phyloP scores from a whole-genome alignment of 2,797 vertebrate genomes.

The Pseudocheirus occidentalis region DNA sequence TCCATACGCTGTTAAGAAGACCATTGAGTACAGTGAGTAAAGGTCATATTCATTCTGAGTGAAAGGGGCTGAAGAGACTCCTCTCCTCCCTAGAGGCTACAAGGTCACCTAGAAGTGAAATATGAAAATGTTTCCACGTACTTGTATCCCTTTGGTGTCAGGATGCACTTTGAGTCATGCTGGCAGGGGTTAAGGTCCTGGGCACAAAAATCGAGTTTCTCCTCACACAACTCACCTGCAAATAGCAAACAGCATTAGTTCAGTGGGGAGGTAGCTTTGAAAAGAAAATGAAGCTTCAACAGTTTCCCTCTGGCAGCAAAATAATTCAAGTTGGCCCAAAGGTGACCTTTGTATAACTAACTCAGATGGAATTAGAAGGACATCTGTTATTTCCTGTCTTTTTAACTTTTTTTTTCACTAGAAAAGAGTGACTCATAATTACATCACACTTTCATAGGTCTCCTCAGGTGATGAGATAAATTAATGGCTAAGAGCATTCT shows the following conservation, averaged over 20 bases:
- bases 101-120: background rate
- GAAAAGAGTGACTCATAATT: too few species aligned
- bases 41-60: background rate
- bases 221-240: conserved; percentile 96
- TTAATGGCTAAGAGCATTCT: background rate
- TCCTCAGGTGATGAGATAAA: background rate
- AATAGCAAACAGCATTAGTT: conserved; percentile 79
- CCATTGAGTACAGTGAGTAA: background rate
- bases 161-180: conserved; percentile 97
- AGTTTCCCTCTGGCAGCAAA: conserved; percentile 36
- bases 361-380: background rate
- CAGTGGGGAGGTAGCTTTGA: conserved; percentile 4
- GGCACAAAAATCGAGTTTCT: conserved; percentile 97
- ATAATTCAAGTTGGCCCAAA: conserved; percentile 4
- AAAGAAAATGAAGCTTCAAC: conserved; percentile 15
- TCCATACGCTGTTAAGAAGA: background rate
- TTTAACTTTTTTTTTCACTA: background rate
- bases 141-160: conserved; percentile 94
- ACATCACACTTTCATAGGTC: background rate
- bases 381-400: background rate
- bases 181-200: conserved; percentile 96
- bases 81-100: background rate
- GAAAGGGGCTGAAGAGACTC: background rate
- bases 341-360: background rate
- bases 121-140: conserved; percentile 84